phyloP scores from a whole-genome alignment of 2,113 vertebrate genomes.

The Cercocebus atys region DNA sequence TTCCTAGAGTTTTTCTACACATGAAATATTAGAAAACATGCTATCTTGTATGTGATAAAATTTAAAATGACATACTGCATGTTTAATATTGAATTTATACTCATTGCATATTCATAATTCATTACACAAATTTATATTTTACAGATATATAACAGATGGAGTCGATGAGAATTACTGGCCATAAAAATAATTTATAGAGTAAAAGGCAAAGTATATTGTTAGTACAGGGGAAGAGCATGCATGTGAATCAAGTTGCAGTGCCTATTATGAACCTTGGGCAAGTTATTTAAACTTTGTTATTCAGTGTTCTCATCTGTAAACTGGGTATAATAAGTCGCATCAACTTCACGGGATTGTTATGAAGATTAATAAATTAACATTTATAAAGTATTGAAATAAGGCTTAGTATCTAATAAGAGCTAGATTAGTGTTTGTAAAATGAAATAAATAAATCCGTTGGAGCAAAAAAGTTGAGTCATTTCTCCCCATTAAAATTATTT shows the following conservation, averaged over 20 bases:
- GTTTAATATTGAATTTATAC: background rate
- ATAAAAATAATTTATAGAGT: background rate
- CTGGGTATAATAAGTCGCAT: background rate
- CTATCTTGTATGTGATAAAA: conserved; percentile 3
- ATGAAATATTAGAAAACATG: background rate
- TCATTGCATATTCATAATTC: background rate
- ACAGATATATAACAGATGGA: background rate
- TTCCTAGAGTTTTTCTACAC: conserved; percentile 11
- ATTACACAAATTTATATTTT: background rate
- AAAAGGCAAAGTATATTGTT: background rate
- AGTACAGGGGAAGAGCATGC: background rate
- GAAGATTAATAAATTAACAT: background rate
- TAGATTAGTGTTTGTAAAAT: background rate
- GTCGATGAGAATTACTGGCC: background rate
- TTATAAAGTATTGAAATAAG: background rate
- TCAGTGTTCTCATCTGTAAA: background rate
- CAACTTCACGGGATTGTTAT: background rate
- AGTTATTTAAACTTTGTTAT: background rate
- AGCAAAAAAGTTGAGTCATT: background rate
- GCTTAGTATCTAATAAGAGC: background rate
- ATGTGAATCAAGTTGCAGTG: background rate
- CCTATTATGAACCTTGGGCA: background rate
- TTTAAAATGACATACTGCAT: background rate
- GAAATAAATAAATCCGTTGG: background rate
- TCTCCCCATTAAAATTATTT: conserved; percentile 35